Conservation (phyloP, 2,797 vertebrate genomes). For the Falco cherrug region DNA sequence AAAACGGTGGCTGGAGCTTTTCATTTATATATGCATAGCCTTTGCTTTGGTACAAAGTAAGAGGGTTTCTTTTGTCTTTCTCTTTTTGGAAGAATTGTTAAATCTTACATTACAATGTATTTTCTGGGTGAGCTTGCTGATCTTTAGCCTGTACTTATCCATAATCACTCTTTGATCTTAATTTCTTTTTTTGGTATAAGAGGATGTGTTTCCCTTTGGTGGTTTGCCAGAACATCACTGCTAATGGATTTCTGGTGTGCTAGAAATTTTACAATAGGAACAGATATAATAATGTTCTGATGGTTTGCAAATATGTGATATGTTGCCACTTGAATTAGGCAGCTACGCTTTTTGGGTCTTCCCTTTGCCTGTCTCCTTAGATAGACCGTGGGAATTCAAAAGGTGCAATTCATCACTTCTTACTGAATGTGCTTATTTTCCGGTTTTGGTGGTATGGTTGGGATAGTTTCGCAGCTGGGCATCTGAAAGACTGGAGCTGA, state of each 20-base stretch:
- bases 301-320: not conserved
- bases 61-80: slow-evolving; percentile 39
- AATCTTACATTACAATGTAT: slow-evolving; percentile 9
- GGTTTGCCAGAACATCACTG: slow-evolving; percentile 42
- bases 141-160: slow-evolving; percentile 46
- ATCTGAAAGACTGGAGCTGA: not conserved
- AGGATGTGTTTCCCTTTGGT: slow-evolving; percentile 54
- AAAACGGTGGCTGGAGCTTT: not conserved
- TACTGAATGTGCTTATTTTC: not conserved
- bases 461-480: not conserved
- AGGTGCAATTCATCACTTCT: not conserved
- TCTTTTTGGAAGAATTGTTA: slow-evolving; percentile 2
- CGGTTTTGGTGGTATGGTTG: not conserved
- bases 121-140: slow-evolving; percentile 14
- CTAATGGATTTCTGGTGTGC: slow-evolving; percentile 55
- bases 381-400: not conserved
- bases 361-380: not conserved
- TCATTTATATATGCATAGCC: not conserved
- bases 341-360: not conserved
- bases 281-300: not conserved
- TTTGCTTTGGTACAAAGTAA: slow-evolving; percentile 50
- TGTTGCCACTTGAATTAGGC: not conserved
- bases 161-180: slow-evolving; percentile 35
- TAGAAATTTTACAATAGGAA: slow-evolving; percentile 25
- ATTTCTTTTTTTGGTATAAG: slow-evolving; percentile 44